Evolutionary conservation across 2,797 vertebrate genomes (phyloP), one percentile per base, ranked within the genome.

Genomic region (Heliangelus exortis): DNA sequence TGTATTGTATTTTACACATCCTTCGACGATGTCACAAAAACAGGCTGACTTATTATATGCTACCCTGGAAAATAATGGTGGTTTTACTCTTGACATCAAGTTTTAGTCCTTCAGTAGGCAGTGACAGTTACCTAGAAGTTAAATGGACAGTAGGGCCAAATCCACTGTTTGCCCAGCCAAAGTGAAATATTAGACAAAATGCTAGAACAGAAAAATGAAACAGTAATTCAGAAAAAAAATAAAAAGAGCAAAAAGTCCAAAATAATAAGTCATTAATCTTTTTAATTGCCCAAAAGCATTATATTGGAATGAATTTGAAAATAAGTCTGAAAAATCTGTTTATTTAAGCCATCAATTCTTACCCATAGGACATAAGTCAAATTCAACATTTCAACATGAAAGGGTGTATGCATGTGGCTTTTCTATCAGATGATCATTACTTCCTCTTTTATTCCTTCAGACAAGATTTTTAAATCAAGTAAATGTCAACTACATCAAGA

Each of bases 401-500:
- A 79, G 21, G 26, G 7, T 22, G 31, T 22, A 48, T n/a, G 59
- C 47, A 34, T 45, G 50, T 14, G 18, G 31, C 22, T 90, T 75
- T 92, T 87, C 74, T 68, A 68, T 36, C 47, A 79, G 47, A 90
- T 33, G 19, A 86, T 82, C 28, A n/a, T 82, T 81, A 68, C 15
- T 83, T 89, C 84, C 39, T 74, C 71, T 81, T 74, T 83, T 53
- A 33, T 31, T 57, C 61, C 47, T 75, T 81, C 58, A 90, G 69
- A 87, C 20, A 72, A 59, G 36, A 34, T 55, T 20, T 74, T 84
- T 33, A 12, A 77, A 93, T 61, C 50, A 75, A 75, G 61, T n/a
- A 26, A 16, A 81, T 84, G 78, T 54, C 58, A 93, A 68, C 54
- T 72, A 81, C 36, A 93, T 78, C 69, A 95, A 87, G 28, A 89